phyloP scores from a whole-genome alignment of 2,113 vertebrate genomes.

The Sciurus niger region DNA sequence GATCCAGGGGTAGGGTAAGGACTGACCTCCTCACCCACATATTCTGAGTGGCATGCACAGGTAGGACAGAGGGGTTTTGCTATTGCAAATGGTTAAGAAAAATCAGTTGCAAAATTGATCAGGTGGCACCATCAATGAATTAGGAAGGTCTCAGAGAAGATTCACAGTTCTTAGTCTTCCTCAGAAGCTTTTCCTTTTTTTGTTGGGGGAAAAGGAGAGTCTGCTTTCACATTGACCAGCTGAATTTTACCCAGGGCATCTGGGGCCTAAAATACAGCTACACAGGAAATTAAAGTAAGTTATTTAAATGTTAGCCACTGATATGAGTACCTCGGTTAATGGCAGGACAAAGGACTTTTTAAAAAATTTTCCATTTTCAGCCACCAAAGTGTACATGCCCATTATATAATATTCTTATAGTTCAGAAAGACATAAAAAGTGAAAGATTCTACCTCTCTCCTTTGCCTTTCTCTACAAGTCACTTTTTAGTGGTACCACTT shows the following conservation, averaged over 20 bases:
- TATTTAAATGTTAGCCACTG: constrained; percentile 23
- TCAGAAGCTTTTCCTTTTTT: constrained; percentile 60
- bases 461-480: neutral
- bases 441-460: neutral
- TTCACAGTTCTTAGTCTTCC: constrained; percentile 39
- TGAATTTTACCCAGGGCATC: constrained; percentile 9
- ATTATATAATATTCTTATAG: neutral
- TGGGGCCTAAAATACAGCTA: neutral
- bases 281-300: constrained; percentile 52
- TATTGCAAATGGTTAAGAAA: constrained; percentile 89
- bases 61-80: constrained; percentile 88
- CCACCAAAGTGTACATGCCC: neutral
- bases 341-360: neutral
- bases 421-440: constrained; percentile 6
- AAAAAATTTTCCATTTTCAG: constrained; percentile 8
- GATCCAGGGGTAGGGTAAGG: constrained; percentile 83
- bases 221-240: neutral
- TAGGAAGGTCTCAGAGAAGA: constrained; percentile 83
- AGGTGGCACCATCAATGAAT: constrained; percentile 83
- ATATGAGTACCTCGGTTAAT: neutral
- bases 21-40: constrained; percentile 85
- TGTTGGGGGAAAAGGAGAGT: neutral
- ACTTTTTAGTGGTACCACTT: neutral
- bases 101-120: constrained; percentile 80
- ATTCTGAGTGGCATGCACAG: constrained; percentile 83